A percentile compares a stretch with the other conserved stretches of the same genome.
These are phyloP conservation scores for Epizoanthus illoricatus DNA, from an alignment of 92 coral and sea anemone genomes.

Conservation along the genomic window DNA sequence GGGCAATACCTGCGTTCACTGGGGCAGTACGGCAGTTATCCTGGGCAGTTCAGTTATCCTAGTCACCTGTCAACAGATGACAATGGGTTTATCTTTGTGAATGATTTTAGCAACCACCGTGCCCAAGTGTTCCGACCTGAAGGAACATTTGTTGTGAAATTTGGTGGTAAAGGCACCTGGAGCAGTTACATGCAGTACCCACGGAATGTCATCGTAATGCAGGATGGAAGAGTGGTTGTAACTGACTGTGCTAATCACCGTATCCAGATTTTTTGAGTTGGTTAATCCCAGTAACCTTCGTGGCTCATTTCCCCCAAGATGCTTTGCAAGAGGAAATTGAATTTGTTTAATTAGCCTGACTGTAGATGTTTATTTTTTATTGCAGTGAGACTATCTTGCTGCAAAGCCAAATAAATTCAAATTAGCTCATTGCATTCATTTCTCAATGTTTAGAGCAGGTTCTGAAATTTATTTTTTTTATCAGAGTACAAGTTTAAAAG, in stretches of 20 bases:
- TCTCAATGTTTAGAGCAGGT: no score
- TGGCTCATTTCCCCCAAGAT: no score
- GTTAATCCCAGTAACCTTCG: no score
- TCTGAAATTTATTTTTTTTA: no score
- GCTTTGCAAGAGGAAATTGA: no score
- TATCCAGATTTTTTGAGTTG: conserved; percentile 38
- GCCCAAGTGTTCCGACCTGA: conserved; percentile 42
- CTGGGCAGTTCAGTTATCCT: conserved; percentile 29
- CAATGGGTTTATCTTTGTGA: conserved; percentile 51
- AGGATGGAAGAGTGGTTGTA: conserved; percentile 33
- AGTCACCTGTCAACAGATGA: conserved; percentile 38
- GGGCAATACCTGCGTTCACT: conserved; percentile 24
- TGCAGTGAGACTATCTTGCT: no score
- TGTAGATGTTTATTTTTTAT: no score
- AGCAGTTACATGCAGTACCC: conserved; percentile 45
- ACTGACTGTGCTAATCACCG: conserved; percentile 49
- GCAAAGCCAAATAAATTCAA: no score
- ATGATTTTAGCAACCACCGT: conserved; percentile 42
- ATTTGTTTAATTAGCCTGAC: no score
- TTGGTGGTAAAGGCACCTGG: conserved; percentile 35
- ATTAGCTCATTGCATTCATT: no score
- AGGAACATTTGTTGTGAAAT: conserved; percentile 5
- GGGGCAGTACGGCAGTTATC: conserved; percentile 1
- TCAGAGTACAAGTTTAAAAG: no score
- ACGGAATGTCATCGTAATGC: conserved; percentile 37